A percentile compares a stretch with the other conserved stretches of the same genome.
These are phyloP conservation scores for Drosophila subquinaria DNA, from an alignment of 2,888 invertebrate species.

Conservation along the genomic window DNA sequence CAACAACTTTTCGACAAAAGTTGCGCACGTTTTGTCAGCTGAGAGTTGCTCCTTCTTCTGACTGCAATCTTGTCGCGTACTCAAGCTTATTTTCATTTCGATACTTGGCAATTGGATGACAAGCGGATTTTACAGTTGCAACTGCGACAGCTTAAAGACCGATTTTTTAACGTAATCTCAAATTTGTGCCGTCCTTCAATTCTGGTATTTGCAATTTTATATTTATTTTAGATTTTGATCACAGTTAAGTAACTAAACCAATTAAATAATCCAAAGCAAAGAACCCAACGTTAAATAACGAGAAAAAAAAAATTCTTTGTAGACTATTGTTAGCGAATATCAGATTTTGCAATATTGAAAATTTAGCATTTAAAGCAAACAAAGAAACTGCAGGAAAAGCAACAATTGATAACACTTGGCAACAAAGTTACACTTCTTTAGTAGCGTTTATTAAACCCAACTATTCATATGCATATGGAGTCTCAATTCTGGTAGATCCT, in stretches of 20 bases:
- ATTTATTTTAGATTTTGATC: background rate
- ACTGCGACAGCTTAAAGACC: conserved; percentile 7
- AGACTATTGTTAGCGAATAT: no score
- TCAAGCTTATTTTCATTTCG: conserved; percentile 22
- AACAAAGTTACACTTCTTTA: no score
- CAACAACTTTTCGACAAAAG: conserved; percentile 68
- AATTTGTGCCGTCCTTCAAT: background rate
- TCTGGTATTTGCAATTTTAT: background rate
- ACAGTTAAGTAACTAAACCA: background rate
- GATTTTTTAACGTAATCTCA: conserved; percentile 4
- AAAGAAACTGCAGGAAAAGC: no score
- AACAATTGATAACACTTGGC: no score
- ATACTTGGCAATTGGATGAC: conserved; percentile 35
- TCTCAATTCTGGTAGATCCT: no score
- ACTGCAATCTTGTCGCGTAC: conserved; percentile 13
- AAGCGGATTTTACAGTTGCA: conserved; percentile 29
- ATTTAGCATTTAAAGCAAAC: no score
- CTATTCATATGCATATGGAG: no score
- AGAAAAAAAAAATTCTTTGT: no score
- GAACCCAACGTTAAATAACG: no score
- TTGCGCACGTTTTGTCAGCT: conserved; percentile 59
- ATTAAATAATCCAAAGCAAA: background rate
- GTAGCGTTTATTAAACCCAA: no score
- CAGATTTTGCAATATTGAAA: no score
- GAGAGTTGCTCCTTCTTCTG: conserved; percentile 22